Evolutionary conservation across 2,113 vertebrate genomes (phyloP).

Genomic region (Microcebus griseorufus): DNA sequence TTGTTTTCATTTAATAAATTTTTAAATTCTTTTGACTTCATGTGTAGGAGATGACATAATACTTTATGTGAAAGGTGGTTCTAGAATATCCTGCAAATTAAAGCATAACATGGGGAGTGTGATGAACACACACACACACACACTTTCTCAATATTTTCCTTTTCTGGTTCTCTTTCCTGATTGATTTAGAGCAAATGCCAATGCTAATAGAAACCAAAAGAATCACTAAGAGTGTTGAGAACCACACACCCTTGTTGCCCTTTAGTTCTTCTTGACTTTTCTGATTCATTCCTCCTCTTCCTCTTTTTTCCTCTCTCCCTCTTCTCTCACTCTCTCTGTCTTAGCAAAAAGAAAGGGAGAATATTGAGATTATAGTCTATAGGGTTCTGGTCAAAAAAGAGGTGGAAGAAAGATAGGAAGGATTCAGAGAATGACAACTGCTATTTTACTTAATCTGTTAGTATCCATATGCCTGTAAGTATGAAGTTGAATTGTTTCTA

Average conservation of each 20-base stretch:
- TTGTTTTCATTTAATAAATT: background rate
- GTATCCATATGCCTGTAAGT: constrained; percentile 48
- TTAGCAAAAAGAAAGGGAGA: background rate
- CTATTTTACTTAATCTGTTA: constrained; percentile 57
- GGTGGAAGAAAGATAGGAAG: background rate
- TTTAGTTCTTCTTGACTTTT: background rate
- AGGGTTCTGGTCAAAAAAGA: background rate
- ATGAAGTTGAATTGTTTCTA: constrained; percentile 65
- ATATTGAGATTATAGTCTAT: background rate
- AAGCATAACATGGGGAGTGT: background rate
- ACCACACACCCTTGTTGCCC: background rate
- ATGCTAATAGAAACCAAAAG: background rate
- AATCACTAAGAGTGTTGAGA: background rate
- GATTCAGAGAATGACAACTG: constrained; percentile 41
- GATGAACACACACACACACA: background rate
- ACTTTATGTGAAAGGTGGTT: background rate
- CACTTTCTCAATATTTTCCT: background rate
- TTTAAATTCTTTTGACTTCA: background rate
- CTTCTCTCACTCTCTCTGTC: background rate
- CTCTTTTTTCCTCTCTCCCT: background rate
- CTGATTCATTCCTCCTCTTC: background rate
- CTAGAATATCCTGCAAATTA: background rate
- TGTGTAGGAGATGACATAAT: background rate
- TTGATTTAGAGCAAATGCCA: background rate
- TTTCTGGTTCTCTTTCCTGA: background rate